Evolutionary conservation across 2,113 vertebrate species (phyloP).

Genomic region (Solea senegalensis): DNA sequence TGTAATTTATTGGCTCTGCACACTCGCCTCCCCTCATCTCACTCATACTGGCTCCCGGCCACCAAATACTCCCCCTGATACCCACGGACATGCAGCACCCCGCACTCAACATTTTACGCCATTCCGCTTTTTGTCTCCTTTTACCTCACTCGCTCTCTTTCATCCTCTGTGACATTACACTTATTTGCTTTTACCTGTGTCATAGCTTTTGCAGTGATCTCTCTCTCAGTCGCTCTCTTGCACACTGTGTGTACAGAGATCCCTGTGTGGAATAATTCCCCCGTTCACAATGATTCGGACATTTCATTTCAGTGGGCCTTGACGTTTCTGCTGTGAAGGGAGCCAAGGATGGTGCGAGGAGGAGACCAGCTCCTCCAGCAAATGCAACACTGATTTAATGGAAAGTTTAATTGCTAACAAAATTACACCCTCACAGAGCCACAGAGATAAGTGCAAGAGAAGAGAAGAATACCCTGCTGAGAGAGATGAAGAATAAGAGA

Average conservation of each 20-base stretch:
- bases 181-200: constrained; percentile 17
- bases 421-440: constrained; percentile 20
- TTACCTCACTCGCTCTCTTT: constrained; percentile 10
- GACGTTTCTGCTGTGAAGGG: constrained; percentile 19
- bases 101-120: constrained; percentile 46
- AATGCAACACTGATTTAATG: constrained; percentile 39
- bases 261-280: constrained; percentile 18
- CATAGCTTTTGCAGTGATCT: constrained; percentile 1
- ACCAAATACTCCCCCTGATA: constrained; percentile 78
- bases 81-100: constrained; percentile 58
- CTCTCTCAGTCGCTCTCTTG: constrained; percentile 2
- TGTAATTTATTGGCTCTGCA: constrained; percentile 81
- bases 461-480: constrained; percentile 32
- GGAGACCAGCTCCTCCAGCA: constrained; percentile 1
- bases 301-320: constrained; percentile 31
- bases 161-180: constrained; percentile 24
- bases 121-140: constrained; percentile 40
- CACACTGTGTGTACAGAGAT: constrained; percentile 13
- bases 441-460: constrained; percentile 34
- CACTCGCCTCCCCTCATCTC: constrained; percentile 76
- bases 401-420: constrained; percentile 59
- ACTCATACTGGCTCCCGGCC: constrained; percentile 71
- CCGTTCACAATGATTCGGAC: constrained; percentile 4
- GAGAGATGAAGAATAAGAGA: constrained; percentile 23
- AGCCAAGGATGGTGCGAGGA: constrained; percentile 12